Base-by-base conservation (phyloP, 2,888 invertebrate species). In the Tenthredo livida region DNA sequence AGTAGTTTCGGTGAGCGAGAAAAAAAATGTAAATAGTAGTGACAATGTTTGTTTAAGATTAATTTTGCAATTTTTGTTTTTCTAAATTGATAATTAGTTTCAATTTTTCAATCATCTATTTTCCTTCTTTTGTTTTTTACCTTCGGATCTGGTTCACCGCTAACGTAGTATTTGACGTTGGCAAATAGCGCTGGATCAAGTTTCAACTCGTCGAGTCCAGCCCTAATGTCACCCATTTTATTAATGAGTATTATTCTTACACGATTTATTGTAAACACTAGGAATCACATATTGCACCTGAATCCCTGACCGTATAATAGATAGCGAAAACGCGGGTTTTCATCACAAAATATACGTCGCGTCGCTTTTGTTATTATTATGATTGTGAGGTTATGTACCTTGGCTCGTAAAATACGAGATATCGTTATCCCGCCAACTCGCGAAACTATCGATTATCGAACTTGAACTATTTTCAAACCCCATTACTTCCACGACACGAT, bases 151-250 rank as follows among this genome's bases (percentile, higher is more conserved):
- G 90, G 92, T 87, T 97, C 96, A 89, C 97, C 97, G 92, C 96
- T 97, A 90, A 97, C 95, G 94, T 96, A 97, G 94, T 96, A 98
- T 92, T 97, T 97, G 89, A 98, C 96, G 95, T 96, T 96, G 93
- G 96, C 96, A 94, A 98, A 98, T 90, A 98, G 95, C 90, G 95
- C 94, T 91, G 95, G 95, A 85, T 93, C 93, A 83, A 94, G 90
- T 86, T 94, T 94, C 86, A 94, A 89, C 87, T 93, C 93, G 86
- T 94, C 92, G 85, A 94, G 90, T 86, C 94, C 93, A 87, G 93
- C 94, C 85, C 92, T 91, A 89, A 94, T 92, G 89, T 94, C 94
- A 85, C 93, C 93, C 94, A 94, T 94, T 90, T 89, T 93, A 90
- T 65, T 72, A 70, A 73, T 86, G 85, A 87, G 78, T 73, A 65